A percentile compares a stretch with the other conserved stretches of the same genome.
Conservation (phyloP, 2,797 vertebrate genomes). For the Mareca strepera region DNA sequence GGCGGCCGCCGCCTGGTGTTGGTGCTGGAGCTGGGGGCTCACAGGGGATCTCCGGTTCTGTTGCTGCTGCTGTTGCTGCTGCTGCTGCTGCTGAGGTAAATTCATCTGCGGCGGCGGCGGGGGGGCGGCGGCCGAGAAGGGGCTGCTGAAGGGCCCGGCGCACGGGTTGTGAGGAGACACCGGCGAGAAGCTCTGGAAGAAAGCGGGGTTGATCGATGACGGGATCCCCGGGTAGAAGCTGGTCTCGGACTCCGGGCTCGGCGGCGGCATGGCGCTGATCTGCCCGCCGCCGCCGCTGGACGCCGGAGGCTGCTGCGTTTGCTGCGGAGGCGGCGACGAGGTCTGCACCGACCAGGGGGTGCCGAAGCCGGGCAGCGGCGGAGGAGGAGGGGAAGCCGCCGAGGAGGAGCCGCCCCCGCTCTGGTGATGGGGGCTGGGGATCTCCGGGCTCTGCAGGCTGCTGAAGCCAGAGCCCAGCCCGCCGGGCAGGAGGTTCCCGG, state of each 20-base stretch:
- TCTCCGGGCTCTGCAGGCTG: conserved; percentile 87
- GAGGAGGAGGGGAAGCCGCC: conserved; percentile 75
- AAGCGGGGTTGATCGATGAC: conserved; percentile 93
- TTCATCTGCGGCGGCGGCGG: conserved; percentile 85
- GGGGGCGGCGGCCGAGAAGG: conserved; percentile 87
- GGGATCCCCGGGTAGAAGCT: conserved; percentile 92
- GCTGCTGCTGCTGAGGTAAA: conserved; percentile 85
- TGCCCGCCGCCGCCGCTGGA: conserved; percentile 80
- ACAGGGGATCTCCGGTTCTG: conserved; percentile 89
- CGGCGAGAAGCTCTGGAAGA: conserved; percentile 93
- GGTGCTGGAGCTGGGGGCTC: conserved; percentile 90
- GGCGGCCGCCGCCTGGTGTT: conserved; percentile 89
- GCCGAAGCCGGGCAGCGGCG: conserved; percentile 88
- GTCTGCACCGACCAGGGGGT: conserved; percentile 97
- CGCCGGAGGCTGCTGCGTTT: conserved; percentile 75
- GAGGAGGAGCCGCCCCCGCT: conserved; percentile 87
- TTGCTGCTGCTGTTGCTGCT: conserved; percentile 85
- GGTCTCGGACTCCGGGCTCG: conserved; percentile 86
- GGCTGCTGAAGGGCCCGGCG: conserved; percentile 87
- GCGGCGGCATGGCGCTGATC: conserved; percentile 81
- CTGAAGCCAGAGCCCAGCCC: conserved; percentile 87
- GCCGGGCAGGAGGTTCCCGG: conserved; percentile 84
- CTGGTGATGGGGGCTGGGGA: conserved; percentile 81
- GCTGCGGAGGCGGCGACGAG: conserved; percentile 89
- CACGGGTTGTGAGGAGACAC: conserved; percentile 88